Base-by-base conservation (phyloP, 2,888 invertebrate genomes). In the Acleris laterana region DNA sequence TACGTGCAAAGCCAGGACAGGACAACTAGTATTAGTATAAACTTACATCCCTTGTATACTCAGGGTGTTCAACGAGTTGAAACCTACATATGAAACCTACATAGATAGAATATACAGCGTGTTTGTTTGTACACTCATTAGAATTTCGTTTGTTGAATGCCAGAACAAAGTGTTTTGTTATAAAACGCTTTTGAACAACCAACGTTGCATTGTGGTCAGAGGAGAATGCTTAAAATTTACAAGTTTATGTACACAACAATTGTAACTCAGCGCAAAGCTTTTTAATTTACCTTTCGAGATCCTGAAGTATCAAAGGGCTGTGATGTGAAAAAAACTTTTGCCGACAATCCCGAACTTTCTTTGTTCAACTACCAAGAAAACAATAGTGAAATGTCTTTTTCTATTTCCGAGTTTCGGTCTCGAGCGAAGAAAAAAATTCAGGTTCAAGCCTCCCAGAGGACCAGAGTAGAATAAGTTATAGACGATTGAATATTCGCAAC, bases 401-500 rank as follows among this genome's bases (percentile, higher is more conserved):
- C 53, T 28, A 53, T 49, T 32, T 3, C 9, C 25, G 42, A 11
- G 50, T 13, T 32, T 42, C 17, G 17, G n/a, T 13, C n/a, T 6
- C 32, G 20, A 42, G 32, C 38, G 13, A 20, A 32, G 13, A 20
- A 32, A 49, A 49, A 65, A 55, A 20, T 17, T 6, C 59, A 16
- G 25, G 22, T 25, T 61, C 32, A 17, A 28, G 9, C 44, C 28
- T 65, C 64, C 38, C 59, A 4, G 28, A 44, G 28, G 44, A 56
- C 28, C 38, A 44, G 20, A 25, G 25, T 49, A 20, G 42, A 55
- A 65, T 60, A 65, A 55, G 44, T 53, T 55, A 55, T 28, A 48
- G 60, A n/a, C 28, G 48, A 19, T 53, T 25, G 48, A 53, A 49
- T 49, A 28, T 22, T 56, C 44, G 28, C 17, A 17, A 25, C 11